phyloP scores from a whole-genome alignment of 2,797 vertebrate species.

The Chromis chromis region DNA sequence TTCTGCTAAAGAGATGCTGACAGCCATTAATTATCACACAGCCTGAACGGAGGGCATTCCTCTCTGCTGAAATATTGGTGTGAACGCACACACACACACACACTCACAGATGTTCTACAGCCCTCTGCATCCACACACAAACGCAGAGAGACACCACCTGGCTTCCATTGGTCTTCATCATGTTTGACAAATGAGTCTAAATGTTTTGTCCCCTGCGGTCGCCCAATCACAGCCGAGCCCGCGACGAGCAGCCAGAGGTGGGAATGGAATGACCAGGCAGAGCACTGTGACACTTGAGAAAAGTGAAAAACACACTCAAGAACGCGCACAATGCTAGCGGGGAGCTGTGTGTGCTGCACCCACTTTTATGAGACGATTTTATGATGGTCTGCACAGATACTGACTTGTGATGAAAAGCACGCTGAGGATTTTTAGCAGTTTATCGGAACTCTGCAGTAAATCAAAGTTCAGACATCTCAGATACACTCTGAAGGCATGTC shows the following conservation, averaged over 20 bases:
- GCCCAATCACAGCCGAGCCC: conserved; percentile 36
- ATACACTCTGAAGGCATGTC: conserved; percentile 7
- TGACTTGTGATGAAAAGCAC: conserved; percentile 62
- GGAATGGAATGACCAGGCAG: conserved; percentile 17
- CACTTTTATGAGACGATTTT: conserved; percentile 60
- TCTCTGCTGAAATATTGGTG: conserved; percentile 55
- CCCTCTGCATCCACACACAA: conserved; percentile 13
- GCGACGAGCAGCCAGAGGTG: conserved; percentile 12
- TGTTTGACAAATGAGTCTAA: conserved; percentile 62
- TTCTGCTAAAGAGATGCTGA: conserved; percentile 80
- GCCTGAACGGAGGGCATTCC: conserved; percentile 81
- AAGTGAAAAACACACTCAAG: conserved; percentile 12
- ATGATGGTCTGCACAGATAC: conserved; percentile 65
- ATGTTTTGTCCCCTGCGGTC: conserved; percentile 59
- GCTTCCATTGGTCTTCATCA: conserved; percentile 70
- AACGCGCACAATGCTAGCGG: conserved; percentile 6
- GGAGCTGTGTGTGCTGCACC: conserved; percentile 33
- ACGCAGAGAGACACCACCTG: conserved; percentile 64
- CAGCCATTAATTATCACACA: conserved; percentile 84
- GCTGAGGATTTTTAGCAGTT: conserved; percentile 50
- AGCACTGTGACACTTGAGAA: conserved; percentile 15
- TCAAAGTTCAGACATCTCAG: conserved; percentile 44
- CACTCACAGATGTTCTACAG: conserved; percentile 26
- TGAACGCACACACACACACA: not conserved
- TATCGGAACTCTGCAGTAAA: conserved; percentile 58